phyloP scores from a whole-genome alignment of 2,113 vertebrate species.

The Bothrops jararaca region DNA sequence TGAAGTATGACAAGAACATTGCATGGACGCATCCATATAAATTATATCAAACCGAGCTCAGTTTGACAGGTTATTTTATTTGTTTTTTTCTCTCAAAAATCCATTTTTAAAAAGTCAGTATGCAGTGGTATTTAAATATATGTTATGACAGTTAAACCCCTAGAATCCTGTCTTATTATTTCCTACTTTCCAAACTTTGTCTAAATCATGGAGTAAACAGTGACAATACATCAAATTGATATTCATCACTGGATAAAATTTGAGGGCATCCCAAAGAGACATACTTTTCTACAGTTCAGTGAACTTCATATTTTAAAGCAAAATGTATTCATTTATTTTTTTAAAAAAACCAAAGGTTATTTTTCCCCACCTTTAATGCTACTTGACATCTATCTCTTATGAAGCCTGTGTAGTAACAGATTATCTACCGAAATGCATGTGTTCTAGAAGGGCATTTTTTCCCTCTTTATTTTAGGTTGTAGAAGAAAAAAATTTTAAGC shows the following conservation, averaged over 20 bases:
- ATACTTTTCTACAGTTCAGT: slow-evolving; percentile 7
- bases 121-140: not conserved
- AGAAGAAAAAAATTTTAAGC: slow-evolving; percentile 1
- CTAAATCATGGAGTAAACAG: not conserved
- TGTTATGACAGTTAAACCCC: not conserved
- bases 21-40: not conserved
- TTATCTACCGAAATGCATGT: not conserved
- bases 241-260: slow-evolving; percentile 15
- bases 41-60: not conserved
- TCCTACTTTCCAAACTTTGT: slow-evolving; percentile 1
- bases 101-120: not conserved
- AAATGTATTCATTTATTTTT: slow-evolving; percentile 4
- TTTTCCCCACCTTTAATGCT: not conserved
- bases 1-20: not conserved
- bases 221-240: slow-evolving; percentile 16
- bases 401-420: not conserved
- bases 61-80: not conserved
- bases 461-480: not conserved
- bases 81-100: not conserved
- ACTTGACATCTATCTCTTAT: not conserved
- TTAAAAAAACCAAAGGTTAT: not conserved
- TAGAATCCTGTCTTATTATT: not conserved
- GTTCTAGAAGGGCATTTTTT: not conserved
- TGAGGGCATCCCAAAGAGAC: slow-evolving; percentile 6
- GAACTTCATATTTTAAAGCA: slow-evolving; percentile 19